Evolutionary conservation across 2,797 vertebrate species (phyloP).

Genomic region (Borostomias antarcticus): DNA sequence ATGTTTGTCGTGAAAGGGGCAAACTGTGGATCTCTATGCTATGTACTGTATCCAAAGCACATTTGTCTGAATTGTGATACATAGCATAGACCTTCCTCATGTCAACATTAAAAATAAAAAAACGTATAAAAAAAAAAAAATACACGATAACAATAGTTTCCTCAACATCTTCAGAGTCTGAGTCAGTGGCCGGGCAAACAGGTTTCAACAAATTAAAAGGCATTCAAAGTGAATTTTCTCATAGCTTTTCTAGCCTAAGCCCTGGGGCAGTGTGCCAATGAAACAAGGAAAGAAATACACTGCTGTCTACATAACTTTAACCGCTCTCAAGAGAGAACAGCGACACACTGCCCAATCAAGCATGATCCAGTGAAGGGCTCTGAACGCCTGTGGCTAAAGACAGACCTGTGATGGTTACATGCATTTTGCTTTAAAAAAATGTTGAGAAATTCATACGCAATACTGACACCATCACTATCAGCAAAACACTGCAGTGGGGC

Average conservation of each 20-base stretch:
- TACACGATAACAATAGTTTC: constrained; percentile 24
- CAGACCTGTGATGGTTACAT: constrained; percentile 5
- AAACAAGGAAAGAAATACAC: constrained; percentile 49
- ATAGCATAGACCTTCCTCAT: not conserved
- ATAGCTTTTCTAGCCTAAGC: constrained; percentile 65
- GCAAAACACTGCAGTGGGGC: not conserved
- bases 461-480: not conserved
- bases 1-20: too few species aligned
- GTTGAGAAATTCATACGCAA: too few species aligned
- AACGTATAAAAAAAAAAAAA: not conserved
- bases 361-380: constrained; percentile 38
- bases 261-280: constrained; percentile 47
- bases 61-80: too few species aligned
- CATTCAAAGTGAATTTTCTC: constrained; percentile 48
- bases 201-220: constrained; percentile 67
- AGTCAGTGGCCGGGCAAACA: constrained; percentile 55
- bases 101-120: too few species aligned
- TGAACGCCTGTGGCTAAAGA: constrained; percentile 33
- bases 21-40: too few species aligned
- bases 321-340: constrained; percentile 30
- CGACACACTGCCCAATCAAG: constrained; percentile 42
- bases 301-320: constrained; percentile 47
- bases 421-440: not conserved
- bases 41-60: too few species aligned
- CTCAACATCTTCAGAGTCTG: constrained; percentile 30